Evolutionary conservation across 1,140 invertebrate species (phyloP).

Genomic region (Melipona quadrifasciata): DNA sequence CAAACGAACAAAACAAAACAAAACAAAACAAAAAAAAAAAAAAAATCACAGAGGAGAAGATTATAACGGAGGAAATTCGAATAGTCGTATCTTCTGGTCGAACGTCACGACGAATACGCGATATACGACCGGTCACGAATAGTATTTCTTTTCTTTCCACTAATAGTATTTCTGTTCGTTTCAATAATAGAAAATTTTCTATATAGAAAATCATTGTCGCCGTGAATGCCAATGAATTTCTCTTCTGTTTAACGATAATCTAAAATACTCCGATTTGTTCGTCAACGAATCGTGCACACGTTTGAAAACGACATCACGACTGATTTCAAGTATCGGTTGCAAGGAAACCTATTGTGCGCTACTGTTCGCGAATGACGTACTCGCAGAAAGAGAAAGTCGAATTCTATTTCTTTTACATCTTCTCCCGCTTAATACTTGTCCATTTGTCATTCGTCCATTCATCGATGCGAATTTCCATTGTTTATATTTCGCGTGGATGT

Average conservation of each 20-base stretch:
- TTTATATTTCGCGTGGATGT: too few relatives aligned
- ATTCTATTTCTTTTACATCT: neutral
- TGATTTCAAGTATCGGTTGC: neutral
- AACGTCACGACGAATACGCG: constrained; percentile 15
- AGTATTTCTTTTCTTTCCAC: neutral
- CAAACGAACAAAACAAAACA: constrained; percentile 12
- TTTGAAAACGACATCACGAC: constrained; percentile 10
- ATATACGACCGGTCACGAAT: constrained; percentile 11
- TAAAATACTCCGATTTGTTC: neutral
- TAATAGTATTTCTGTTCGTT: too few relatives aligned
- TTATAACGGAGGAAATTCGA: constrained; percentile 14
- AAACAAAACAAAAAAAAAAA: neutral
- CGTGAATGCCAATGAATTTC: neutral
- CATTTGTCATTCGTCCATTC: constrained; percentile 1
- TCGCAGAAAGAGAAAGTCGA: neutral
- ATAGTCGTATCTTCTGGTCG: constrained; percentile 24
- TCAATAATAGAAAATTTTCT: neutral
- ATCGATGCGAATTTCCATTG: too few relatives aligned
- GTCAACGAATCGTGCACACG: neutral
- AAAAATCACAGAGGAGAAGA: neutral
- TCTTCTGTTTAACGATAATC: neutral
- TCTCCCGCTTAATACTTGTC: neutral
- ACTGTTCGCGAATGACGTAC: constrained; percentile 14
- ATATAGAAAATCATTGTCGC: neutral
- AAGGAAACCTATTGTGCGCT: neutral